Conservation (phyloP, 2,888 invertebrate species). For the Lasioglossum zephyrum region DNA sequence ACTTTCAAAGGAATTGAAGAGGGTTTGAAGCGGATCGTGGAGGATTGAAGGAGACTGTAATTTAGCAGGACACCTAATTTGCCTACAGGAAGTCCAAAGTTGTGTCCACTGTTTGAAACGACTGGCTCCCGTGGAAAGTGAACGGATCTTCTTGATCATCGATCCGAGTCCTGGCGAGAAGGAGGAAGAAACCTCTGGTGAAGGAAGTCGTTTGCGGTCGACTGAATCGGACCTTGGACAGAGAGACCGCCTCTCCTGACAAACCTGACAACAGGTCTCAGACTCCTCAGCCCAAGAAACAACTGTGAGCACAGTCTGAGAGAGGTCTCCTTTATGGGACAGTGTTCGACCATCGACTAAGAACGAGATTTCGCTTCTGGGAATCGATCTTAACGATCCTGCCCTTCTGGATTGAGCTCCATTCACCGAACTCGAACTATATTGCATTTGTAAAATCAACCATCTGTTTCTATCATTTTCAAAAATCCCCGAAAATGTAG, state of each 20-base stretch:
- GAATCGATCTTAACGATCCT: slow-evolving; percentile 41
- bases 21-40: neutral
- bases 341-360: slow-evolving; percentile 56
- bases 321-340: slow-evolving; percentile 53
- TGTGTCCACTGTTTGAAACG: neutral
- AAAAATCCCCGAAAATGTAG: neutral
- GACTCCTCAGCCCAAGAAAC: slow-evolving; percentile 20
- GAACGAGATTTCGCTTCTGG: slow-evolving; percentile 40
- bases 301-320: slow-evolving; percentile 36
- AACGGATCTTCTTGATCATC: slow-evolving; percentile 30
- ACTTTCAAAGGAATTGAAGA: neutral
- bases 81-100: neutral
- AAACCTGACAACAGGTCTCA: slow-evolving; percentile 24
- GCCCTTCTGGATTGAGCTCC: slow-evolving; percentile 9
- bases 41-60: neutral
- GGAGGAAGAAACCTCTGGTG: slow-evolving; percentile 30
- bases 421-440: neutral
- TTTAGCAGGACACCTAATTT: neutral
- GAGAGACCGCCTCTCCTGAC: slow-evolving; percentile 32
- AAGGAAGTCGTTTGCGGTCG: slow-evolving; percentile 66
- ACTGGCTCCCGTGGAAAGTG: slow-evolving; percentile 27
- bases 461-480: neutral
- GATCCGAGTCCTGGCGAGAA: slow-evolving; percentile 24
- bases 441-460: neutral
- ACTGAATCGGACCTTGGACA: slow-evolving; percentile 60